Evolutionary conservation across 2,797 vertebrate species (phyloP).

Genomic region (Melopsittacus undulatus): DNA sequence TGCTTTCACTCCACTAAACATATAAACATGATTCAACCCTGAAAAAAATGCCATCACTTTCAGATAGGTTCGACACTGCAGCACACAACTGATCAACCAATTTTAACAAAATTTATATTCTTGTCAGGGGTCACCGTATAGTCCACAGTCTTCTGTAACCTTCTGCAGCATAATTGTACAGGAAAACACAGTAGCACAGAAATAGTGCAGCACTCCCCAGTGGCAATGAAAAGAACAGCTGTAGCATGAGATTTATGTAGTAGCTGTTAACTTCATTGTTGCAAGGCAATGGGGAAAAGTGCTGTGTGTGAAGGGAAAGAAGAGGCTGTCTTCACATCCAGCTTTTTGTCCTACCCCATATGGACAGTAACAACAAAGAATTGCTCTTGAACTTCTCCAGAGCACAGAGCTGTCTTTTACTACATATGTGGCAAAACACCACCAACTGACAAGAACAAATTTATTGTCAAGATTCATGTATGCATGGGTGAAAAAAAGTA

Average conservation of each 20-base stretch:
- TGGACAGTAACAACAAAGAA: background rate
- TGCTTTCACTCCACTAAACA: background rate
- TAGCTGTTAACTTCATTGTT: background rate
- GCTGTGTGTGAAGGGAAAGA: background rate
- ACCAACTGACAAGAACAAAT: background rate
- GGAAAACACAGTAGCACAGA: background rate
- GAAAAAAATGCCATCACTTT: background rate
- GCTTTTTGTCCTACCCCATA: background rate
- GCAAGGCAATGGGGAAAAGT: background rate
- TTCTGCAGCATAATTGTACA: background rate
- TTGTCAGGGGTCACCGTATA: background rate
- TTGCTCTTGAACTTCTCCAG: background rate
- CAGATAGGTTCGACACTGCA: background rate
- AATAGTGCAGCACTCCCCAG: background rate
- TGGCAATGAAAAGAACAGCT: background rate
- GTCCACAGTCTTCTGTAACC: background rate
- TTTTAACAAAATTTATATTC: background rate
- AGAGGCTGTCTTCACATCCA: background rate
- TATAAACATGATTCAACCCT: background rate
- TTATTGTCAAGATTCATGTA: background rate
- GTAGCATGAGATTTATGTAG: background rate
- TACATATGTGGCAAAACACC: background rate
- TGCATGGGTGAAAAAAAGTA: background rate
- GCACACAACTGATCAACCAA: background rate
- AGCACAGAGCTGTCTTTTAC: background rate